Percentiles rank a stretch among this genome's conserved stretches.
phyloP scores from a whole-genome alignment of 2,888 invertebrate genomes.

The Drosophila phalerata region DNA sequence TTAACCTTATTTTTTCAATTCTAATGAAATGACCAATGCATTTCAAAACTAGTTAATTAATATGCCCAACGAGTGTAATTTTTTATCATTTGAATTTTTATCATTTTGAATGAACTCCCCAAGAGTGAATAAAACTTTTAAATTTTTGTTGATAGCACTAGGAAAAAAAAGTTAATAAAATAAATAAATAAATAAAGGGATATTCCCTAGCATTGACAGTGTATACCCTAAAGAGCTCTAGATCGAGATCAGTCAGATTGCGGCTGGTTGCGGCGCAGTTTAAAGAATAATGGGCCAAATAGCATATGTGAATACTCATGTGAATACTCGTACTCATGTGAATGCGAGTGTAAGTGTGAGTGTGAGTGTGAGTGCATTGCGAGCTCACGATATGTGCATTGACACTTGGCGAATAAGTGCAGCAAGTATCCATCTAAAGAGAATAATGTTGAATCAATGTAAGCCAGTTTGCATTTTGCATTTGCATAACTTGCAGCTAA shows the following conservation, averaged over 20 bases:
- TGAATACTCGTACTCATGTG: constrained; percentile 23
- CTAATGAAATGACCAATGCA: no score
- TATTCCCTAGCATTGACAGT: constrained; percentile 9
- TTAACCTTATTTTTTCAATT: no score
- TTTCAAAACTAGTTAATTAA: no score
- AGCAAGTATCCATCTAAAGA: constrained; percentile 47
- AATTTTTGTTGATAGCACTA: no score
- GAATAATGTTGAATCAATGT: constrained; percentile 45
- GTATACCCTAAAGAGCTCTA: constrained; percentile 42
- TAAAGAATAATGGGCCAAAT: constrained; percentile 73
- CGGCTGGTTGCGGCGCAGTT: constrained; percentile 78
- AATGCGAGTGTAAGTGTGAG: constrained; percentile 11
- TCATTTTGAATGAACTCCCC: no score
- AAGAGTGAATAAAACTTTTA: no score
- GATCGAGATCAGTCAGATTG: constrained; percentile 65
- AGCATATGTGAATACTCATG: constrained; percentile 31
- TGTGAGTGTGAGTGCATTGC: constrained; percentile 13
- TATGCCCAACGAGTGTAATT: no score
- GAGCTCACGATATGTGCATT: constrained; percentile 47
- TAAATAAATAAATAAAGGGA: not conserved
- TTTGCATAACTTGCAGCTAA: constrained; percentile 70
- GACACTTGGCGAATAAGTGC: constrained; percentile 67
- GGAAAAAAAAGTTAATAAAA: no score
- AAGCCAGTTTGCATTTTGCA: constrained; percentile 32
- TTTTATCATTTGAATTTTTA: no score